These are phyloP conservation scores for Mirounga angustirostris DNA, from an alignment of 2,113 vertebrate species.

Conservation along the genomic window DNA sequence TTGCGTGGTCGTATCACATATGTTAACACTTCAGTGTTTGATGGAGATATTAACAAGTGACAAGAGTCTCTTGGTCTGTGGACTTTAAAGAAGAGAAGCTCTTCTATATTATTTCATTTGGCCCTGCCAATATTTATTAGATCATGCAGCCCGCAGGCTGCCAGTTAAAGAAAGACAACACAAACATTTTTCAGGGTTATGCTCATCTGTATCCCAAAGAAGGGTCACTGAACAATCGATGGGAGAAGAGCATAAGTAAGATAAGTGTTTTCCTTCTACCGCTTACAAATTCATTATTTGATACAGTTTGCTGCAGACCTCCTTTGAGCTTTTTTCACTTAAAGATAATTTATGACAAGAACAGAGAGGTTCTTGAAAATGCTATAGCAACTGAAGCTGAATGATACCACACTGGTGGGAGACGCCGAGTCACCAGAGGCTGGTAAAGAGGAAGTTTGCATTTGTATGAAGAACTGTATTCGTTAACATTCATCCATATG, in stretches of 20 bases:
- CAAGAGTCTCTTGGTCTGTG: conserved; percentile 94
- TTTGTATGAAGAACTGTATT: conserved; percentile 89
- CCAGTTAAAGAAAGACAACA: conserved; percentile 91
- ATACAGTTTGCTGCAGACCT: conserved; percentile 92
- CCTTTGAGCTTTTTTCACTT: conserved; percentile 97
- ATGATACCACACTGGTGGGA: conserved; percentile 88
- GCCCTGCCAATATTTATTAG: conserved; percentile 95
- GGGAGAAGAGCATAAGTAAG: conserved; percentile 92
- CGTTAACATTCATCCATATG: conserved; percentile 88
- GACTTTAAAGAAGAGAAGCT: conserved; percentile 93
- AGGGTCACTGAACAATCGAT: conserved; percentile 91
- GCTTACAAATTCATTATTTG: conserved; percentile 92
- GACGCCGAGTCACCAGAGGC: conserved; percentile 88
- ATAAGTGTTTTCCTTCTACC: conserved; percentile 93
- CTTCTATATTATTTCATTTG: conserved; percentile 94
- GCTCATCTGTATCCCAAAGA: conserved; percentile 90
- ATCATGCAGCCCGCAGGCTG: conserved; percentile 91
- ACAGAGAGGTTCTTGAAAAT: conserved; percentile 98
- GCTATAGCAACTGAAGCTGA: conserved; percentile 98
- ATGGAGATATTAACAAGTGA: conserved; percentile 94
- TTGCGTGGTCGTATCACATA: conserved; percentile 94
- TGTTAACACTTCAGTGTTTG: conserved; percentile 96
- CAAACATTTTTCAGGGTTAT: conserved; percentile 92
- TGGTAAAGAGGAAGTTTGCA: conserved; percentile 90
- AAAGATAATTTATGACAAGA: conserved; percentile 99